Conservation (phyloP, 2,797 vertebrate species). For the Sandelia bainsii region DNA sequence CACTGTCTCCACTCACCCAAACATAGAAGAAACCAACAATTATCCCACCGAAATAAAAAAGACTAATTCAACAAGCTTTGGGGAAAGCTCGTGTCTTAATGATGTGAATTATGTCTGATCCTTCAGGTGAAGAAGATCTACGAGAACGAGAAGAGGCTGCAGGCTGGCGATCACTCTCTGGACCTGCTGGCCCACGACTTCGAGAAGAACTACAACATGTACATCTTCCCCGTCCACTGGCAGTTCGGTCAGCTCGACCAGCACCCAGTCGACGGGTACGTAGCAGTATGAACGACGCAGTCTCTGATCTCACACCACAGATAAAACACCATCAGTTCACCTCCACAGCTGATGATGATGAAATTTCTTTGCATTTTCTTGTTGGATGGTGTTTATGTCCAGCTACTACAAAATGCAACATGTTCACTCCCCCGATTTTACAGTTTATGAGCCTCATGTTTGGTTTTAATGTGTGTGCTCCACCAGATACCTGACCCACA, state of each 20-base stretch:
- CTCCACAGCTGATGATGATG: too few relatives aligned
- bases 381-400: too few relatives aligned
- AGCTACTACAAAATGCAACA: too few relatives aligned
- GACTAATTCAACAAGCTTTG: too few relatives aligned
- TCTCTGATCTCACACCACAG: not conserved
- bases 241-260: conserved; percentile 98
- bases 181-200: conserved; percentile 97
- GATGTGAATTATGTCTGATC: fast-evolving
- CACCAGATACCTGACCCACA: conserved; percentile 95
- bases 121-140: conserved; percentile 97
- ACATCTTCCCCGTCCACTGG: conserved; percentile 99
- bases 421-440: too few relatives aligned
- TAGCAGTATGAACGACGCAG: too few relatives aligned
- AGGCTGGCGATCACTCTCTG: conserved; percentile 93
- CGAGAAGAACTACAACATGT: conserved; percentile 99
- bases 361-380: too few relatives aligned
- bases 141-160: conserved; percentile 96
- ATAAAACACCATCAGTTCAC: too few relatives aligned
- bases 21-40: not conserved
- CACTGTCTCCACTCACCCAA: too few relatives aligned
- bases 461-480: not conserved
- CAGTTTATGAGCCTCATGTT: too few relatives aligned
- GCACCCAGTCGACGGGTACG: conserved; percentile 94
- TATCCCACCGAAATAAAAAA: too few relatives aligned
- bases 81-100: too few relatives aligned